These are phyloP conservation scores for Carpatolechia fugitivella DNA, from an alignment of 2,888 invertebrate genomes.

Conservation along the genomic window DNA sequence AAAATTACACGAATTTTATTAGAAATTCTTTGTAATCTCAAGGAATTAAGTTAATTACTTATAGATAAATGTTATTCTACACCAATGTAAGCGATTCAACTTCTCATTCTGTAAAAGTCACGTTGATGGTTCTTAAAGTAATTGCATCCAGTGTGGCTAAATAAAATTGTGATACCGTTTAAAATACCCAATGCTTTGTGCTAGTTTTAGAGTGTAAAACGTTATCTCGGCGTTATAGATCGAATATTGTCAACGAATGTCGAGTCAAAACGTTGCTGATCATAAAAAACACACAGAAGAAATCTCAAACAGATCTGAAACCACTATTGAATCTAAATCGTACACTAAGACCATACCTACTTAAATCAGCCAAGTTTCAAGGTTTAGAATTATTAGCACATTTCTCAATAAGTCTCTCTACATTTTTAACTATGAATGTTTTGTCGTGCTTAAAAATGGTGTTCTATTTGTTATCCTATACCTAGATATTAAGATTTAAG, in stretches of 20 bases:
- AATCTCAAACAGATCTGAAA: constrained; percentile 74
- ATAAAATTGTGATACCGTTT: constrained; percentile 71
- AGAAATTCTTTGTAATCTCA: constrained; percentile 72
- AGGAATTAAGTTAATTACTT: constrained; percentile 61
- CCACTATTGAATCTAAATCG: constrained; percentile 54
- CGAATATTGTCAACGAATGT: constrained; percentile 72
- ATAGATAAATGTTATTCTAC: constrained; percentile 63
- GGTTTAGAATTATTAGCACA: constrained; percentile 79
- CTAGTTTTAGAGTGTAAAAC: constrained; percentile 61
- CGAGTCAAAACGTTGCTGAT: constrained; percentile 45
- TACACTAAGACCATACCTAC: constrained; percentile 37
- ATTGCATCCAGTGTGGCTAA: constrained; percentile 55
- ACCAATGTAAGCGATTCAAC: constrained; percentile 56
- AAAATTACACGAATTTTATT: constrained; percentile 75
- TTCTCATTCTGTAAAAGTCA: constrained; percentile 50
- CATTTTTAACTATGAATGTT: constrained; percentile 81
- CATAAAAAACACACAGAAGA: constrained; percentile 36
- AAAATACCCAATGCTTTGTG: constrained; percentile 66
- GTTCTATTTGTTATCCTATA: constrained; percentile 81
- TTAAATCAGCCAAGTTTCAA: constrained; percentile 61
- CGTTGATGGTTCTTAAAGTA: constrained; percentile 42
- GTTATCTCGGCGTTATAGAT: constrained; percentile 64
- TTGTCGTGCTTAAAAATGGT: constrained; percentile 81
- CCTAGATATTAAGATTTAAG: constrained; percentile 76
- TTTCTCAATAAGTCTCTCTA: constrained; percentile 80